Percentiles rank a stretch among this genome's conserved stretches.
Conservation (phyloP, 1,140 invertebrate species). For the Bombus terrestris region DNA sequence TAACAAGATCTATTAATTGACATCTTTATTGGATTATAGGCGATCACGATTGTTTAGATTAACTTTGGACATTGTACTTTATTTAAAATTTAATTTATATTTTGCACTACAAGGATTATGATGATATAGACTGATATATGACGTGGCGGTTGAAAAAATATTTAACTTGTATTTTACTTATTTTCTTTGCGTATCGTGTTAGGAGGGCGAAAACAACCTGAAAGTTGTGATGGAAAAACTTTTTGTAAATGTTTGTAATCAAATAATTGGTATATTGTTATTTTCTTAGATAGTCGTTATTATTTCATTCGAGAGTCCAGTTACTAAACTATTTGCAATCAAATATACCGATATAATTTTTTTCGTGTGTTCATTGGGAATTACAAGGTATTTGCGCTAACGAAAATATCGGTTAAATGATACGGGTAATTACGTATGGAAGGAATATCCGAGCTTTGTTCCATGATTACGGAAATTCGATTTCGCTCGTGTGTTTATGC, state of each 20-base stretch:
- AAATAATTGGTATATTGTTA: background rate
- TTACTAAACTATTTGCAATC: too few species aligned
- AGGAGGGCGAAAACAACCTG: too few species aligned
- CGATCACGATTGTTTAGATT: background rate
- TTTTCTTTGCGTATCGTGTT: too few species aligned
- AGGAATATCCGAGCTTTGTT: background rate
- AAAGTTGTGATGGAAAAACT: background rate
- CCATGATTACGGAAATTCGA: background rate
- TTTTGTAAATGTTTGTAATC: background rate
- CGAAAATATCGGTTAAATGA: background rate
- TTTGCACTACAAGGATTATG: too few species aligned
- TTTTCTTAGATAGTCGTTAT: background rate
- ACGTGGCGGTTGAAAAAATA: too few species aligned
- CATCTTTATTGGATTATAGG: background rate
- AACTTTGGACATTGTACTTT: background rate
- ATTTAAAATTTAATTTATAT: background rate
- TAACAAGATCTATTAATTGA: background rate
- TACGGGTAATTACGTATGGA: background rate
- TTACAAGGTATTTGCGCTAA: background rate
- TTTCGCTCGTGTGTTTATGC: background rate
- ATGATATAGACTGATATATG: too few species aligned
- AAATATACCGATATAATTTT: background rate
- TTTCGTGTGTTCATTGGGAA: background rate
- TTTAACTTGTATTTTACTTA: too few species aligned
- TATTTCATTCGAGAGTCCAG: background rate